Conservation (phyloP, 1,140 invertebrate species). For the Potamilus streckersoni region DNA sequence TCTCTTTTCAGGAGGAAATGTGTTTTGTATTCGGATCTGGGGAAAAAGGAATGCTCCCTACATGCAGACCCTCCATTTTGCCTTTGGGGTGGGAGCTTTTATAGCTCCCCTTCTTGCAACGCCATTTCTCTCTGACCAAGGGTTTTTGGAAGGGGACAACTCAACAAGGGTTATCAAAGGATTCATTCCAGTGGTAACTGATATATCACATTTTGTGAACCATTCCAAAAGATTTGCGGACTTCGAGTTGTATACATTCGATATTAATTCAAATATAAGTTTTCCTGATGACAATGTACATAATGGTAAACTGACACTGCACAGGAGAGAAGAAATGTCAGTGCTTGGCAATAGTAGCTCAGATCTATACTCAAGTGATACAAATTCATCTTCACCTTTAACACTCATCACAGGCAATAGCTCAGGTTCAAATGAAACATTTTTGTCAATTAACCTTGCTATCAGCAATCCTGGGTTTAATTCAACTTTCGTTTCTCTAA, state of each 20-base stretch:
- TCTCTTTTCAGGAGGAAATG: slow-evolving; percentile 69
- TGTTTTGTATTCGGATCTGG: slow-evolving; percentile 71
- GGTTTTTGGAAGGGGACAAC: not conserved
- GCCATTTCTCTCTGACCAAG: slow-evolving; percentile 61
- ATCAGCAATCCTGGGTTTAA: not conserved
- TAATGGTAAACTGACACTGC: too few species aligned
- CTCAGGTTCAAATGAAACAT: too few species aligned
- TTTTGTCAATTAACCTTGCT: too few species aligned
- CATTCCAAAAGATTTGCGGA: too few species aligned
- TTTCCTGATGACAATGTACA: too few species aligned
- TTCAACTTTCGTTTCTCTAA: slow-evolving; percentile 5
- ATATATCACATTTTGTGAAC: not conserved
- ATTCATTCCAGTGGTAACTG: slow-evolving; percentile 29
- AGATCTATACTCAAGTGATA: too few species aligned
- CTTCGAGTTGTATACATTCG: too few species aligned
- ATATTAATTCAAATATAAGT: too few species aligned
- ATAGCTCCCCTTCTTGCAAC: slow-evolving; percentile 70
- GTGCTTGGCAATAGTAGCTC: too few species aligned
- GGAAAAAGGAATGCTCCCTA: slow-evolving; percentile 69
- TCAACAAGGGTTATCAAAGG: slow-evolving; percentile 21
- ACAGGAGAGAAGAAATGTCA: too few species aligned
- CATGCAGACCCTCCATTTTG: slow-evolving; percentile 72
- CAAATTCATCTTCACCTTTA: too few species aligned
- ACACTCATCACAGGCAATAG: too few species aligned
- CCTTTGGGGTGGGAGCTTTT: slow-evolving; percentile 71